Evolutionary conservation across 2,113 vertebrate genomes (phyloP).

Genomic region (Amblyopsis rosae): DNA sequence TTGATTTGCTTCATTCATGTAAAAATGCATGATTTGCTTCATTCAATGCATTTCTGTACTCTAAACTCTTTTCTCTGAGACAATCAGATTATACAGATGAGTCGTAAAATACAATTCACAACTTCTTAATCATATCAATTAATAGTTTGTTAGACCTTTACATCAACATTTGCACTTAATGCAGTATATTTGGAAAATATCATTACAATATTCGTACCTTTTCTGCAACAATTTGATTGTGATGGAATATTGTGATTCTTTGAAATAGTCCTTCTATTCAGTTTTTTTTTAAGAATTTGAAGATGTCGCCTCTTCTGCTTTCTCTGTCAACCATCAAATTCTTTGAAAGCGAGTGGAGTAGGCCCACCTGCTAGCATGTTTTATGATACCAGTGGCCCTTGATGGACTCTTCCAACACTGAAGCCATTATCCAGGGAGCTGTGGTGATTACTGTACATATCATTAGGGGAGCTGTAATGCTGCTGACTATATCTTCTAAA

Average conservation of each 20-base stretch:
- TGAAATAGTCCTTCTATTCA: no score
- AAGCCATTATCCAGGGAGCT: constrained; percentile 64
- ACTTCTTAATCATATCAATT: background rate
- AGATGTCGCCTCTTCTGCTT: no score
- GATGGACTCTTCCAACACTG: constrained; percentile 50
- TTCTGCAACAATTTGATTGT: constrained; percentile 43
- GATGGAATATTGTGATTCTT: constrained; percentile 1
- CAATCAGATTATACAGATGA: no score
- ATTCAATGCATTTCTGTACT: constrained; percentile 60
- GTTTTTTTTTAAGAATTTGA: no score
- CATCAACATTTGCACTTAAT: constrained; percentile 2
- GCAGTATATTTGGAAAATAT: constrained; percentile 24
- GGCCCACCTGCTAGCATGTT: constrained; percentile 66
- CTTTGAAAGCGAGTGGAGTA: constrained; percentile 33
- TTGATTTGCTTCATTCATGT: constrained; percentile 34
- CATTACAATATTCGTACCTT: constrained; percentile 43
- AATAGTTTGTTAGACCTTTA: background rate
- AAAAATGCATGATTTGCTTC: constrained; percentile 31
- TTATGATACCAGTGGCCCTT: constrained; percentile 53
- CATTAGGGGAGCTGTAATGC: constrained; percentile 60
- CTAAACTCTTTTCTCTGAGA: constrained; percentile 31
- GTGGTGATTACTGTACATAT: constrained; percentile 61
- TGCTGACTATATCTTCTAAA: constrained; percentile 69
- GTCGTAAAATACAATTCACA: background rate
- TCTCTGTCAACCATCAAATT: background rate